These are phyloP conservation scores for Melitaea athalia DNA, from an alignment of 2,888 invertebrate species.

Conservation along the genomic window DNA sequence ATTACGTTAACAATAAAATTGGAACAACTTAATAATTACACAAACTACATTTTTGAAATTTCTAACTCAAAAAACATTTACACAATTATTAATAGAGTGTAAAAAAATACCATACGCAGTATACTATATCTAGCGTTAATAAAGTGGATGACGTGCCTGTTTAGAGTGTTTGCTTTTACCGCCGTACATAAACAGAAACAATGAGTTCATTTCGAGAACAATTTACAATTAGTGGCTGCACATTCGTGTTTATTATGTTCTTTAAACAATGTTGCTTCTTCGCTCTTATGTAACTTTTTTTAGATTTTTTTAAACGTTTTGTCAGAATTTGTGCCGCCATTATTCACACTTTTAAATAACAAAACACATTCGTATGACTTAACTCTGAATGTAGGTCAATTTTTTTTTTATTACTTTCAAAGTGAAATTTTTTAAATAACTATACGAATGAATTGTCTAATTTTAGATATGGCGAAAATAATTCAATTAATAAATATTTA, in stretches of 20 bases:
- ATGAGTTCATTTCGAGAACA: conserved; percentile 30
- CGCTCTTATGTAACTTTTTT: conserved; percentile 22
- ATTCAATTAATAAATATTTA: neutral
- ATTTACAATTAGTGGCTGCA: conserved; percentile 30
- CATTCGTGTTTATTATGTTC: conserved; percentile 25
- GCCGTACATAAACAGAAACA: conserved; percentile 28
- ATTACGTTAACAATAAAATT: no score
- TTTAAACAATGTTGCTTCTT: conserved; percentile 26
- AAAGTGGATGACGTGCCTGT: neutral
- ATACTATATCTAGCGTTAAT: neutral
- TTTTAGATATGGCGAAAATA: neutral
- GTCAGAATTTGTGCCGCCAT: conserved; percentile 2
- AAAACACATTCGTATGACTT: neutral
- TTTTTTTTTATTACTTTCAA: conserved; percentile 3
- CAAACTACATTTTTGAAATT: no score
- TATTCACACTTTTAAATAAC: conserved; percentile 6
- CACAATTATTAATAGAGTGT: no score
- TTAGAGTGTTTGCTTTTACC: conserved; percentile 26
- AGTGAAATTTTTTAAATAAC: neutral
- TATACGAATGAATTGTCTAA: neutral
- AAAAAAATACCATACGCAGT: no score
- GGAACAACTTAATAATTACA: no score
- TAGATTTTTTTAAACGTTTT: conserved; percentile 6
- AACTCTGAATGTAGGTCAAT: neutral
- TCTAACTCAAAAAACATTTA: no score